These are phyloP conservation scores for Tachina grossa DNA, from an alignment of 2,888 invertebrate genomes.

Conservation along the genomic window DNA sequence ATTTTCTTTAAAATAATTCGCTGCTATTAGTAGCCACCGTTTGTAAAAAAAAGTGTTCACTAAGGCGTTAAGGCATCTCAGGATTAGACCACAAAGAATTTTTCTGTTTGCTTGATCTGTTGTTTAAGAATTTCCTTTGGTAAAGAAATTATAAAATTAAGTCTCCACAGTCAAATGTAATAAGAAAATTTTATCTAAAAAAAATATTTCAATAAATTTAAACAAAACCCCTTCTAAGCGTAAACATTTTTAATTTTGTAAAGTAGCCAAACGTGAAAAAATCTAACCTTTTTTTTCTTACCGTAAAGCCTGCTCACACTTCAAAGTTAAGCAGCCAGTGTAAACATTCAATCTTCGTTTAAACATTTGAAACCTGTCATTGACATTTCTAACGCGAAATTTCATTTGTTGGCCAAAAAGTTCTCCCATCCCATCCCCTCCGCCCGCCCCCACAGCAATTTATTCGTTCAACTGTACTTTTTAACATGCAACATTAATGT, in stretches of 20 bases:
- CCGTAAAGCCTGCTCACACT: neutral
- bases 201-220: slow-evolving; percentile 30
- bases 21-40: slow-evolving; percentile 74
- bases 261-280: slow-evolving; percentile 60
- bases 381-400: slow-evolving; percentile 69
- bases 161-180: slow-evolving; percentile 35
- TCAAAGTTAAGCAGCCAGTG: slow-evolving; percentile 1
- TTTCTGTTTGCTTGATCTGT: slow-evolving; percentile 33
- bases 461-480: slow-evolving; percentile 59
- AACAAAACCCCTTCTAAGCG: slow-evolving; percentile 16
- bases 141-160: slow-evolving; percentile 43
- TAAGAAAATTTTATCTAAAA: slow-evolving; percentile 7
- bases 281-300: slow-evolving; percentile 39
- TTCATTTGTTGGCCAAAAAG: slow-evolving; percentile 69
- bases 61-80: slow-evolving; percentile 66
- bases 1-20: slow-evolving; percentile 71
- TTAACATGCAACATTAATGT: slow-evolving; percentile 54
- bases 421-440: slow-evolving; percentile 11
- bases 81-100: slow-evolving; percentile 64
- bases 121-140: slow-evolving; percentile 19
- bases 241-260: slow-evolving; percentile 58
- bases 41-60: slow-evolving; percentile 69
- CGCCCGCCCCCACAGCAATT: neutral
- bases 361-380: slow-evolving; percentile 72
- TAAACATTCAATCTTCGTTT: slow-evolving; percentile 68